Base-by-base conservation (phyloP, 2,888 invertebrate species). In the Diaprepes abbreviatus region DNA sequence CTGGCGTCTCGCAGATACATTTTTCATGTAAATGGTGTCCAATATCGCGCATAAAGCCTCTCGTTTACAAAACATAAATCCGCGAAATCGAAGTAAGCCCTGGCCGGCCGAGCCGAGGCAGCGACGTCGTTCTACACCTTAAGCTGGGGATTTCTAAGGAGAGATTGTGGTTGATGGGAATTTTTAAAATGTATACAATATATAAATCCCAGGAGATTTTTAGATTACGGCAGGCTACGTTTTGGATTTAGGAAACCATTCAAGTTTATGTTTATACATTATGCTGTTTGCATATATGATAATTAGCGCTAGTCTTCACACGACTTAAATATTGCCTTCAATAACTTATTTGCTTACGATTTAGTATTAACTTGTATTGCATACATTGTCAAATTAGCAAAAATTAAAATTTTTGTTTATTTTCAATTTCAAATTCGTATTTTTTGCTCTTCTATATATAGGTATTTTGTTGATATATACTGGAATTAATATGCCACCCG, bases 41-140 rank as follows among this genome's bases (percentile, higher is more conserved):
- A 84, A 84, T 85, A 84, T 84, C 84, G 84, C 84, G 84, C 84
- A 84, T 84, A 85, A 85, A 84, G 85, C 84, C 84, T 57, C 84
- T 84, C 85, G 85, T 85, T 85, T 84, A 85, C 85, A 85, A 84
- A 83, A 85, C 84, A 85, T 85, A 85, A 85, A 85, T 85, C 85
- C 84, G 83, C 82, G 83, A 83, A 84, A 85, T 85, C 85, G 83
- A 66, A 69, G 57, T 69, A 66, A 62, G 72, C 70, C 63, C 50
- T 48, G 69, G 63, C 50, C 58, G 68, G 65, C 55, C 50, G 48
- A 45, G 28, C 19, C 54, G 58, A 52, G 16, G 21, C 28, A 12
- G 14, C 12, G 48, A 50, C 48, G 48, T 38, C 21, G 59, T 60
- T 65, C 59, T 52, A 54, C 70, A 65, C 65, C 70, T 66, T 65